Conservation (phyloP, 64 coral and sea anemone genomes). For the Dendrophyllia cribrosa region DNA sequence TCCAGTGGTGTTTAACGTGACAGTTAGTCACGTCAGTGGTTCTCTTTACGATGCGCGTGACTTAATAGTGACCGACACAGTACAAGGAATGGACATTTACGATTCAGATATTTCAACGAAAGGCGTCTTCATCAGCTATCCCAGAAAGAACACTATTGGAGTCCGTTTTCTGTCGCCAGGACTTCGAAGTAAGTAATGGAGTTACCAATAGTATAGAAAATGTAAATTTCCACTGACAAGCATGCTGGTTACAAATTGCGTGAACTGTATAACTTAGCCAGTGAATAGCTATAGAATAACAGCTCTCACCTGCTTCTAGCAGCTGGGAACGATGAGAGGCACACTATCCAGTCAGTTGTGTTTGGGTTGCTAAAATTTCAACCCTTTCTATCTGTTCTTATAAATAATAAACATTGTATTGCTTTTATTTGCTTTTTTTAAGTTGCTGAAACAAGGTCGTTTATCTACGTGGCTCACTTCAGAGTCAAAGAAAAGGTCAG, state of each 20-base stretch:
- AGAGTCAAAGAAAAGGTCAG: constrained; percentile 76
- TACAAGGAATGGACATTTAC: constrained; percentile 74
- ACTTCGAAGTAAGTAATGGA: constrained; percentile 54
- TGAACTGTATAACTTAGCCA: too few relatives aligned
- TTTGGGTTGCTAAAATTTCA: too few relatives aligned
- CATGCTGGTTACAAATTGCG: too few relatives aligned
- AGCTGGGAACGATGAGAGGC: too few relatives aligned
- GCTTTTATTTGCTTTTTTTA: background rate
- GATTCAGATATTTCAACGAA: constrained; percentile 63
- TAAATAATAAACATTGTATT: background rate
- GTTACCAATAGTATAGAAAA: background rate
- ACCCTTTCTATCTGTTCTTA: too few relatives aligned
- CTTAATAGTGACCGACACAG: constrained; percentile 71
- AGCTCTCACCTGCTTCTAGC: too few relatives aligned
- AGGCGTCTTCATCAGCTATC: constrained; percentile 54
- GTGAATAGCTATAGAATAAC: too few relatives aligned
- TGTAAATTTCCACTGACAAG: background rate
- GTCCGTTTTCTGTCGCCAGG: constrained; percentile 42
- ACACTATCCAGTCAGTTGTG: too few relatives aligned
- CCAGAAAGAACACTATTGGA: constrained; percentile 54
- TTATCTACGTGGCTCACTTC: constrained; percentile 74
- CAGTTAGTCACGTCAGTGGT: constrained; percentile 54
- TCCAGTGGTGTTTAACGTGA: constrained; percentile 79
- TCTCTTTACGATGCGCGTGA: constrained; percentile 87
- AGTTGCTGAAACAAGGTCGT: constrained; percentile 64